Percentiles rank a stretch among this genome's conserved stretches.
phyloP scores from a whole-genome alignment of 2,888 invertebrate species.

The Latheticus oryzae region DNA sequence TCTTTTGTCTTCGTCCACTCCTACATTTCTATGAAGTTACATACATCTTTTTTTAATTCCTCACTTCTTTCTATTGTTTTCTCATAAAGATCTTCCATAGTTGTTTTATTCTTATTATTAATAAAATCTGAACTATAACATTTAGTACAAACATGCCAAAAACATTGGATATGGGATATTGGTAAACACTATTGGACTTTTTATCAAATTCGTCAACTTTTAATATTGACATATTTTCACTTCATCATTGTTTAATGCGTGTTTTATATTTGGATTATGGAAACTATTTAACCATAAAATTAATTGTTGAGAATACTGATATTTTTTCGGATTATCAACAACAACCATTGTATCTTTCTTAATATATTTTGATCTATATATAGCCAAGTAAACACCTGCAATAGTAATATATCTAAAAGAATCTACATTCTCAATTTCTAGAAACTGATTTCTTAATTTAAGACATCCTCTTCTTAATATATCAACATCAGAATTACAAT shows the following conservation, averaged over 20 bases:
- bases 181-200: slow-evolving; percentile 9
- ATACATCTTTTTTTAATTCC: too few species aligned
- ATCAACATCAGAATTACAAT: too few species aligned
- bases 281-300: slow-evolving; percentile 15
- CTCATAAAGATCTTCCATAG: slow-evolving; percentile 19
- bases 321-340: slow-evolving; percentile 8
- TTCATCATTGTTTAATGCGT: slow-evolving; percentile 14
- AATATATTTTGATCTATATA: slow-evolving; percentile 13
- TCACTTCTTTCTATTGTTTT: too few species aligned
- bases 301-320: slow-evolving; percentile 14
- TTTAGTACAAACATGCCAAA: slow-evolving; percentile 20
- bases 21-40: too few species aligned
- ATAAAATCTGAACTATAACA: slow-evolving; percentile 24
- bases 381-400: slow-evolving; percentile 6
- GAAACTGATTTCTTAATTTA: too few species aligned
- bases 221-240: slow-evolving; percentile 14
- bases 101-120: slow-evolving; percentile 24
- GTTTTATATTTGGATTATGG: slow-evolving; percentile 6
- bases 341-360: slow-evolving; percentile 9
- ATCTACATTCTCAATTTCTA: too few species aligned
- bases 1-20: too few species aligned
- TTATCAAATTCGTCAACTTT: slow-evolving; percentile 16
- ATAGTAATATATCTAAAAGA: too few species aligned
- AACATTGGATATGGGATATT: slow-evolving; percentile 15
- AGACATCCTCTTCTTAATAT: too few species aligned